Base-by-base conservation (phyloP, 2,797 vertebrate genomes). In the Siniperca obscura region DNA sequence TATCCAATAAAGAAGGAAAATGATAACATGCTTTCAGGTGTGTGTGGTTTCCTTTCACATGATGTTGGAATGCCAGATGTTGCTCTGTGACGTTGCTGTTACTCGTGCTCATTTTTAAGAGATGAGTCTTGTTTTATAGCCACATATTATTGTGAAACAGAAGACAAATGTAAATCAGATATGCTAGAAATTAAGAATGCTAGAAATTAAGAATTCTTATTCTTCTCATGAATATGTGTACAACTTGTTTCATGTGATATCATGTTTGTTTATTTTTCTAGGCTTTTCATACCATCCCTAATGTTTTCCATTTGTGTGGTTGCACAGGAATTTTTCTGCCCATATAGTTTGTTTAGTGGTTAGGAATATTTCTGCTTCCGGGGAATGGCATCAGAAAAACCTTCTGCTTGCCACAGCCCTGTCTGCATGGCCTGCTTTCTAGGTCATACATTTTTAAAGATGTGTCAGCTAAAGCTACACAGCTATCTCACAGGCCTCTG, bases 1-100 rank as follows among this genome's bases (percentile, higher is more conserved):
- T 90, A 86, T 86, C 25, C 70, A 91, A 90, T 91, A 92, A 94
- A 89, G 73, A 82, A 50, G 34, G 16, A 83, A 78, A 78, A 85
- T n/a, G 1, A 25, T 34, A 16, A 19, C 62, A 57, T 7, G 21
- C 16, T 70, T 21, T 70, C 46, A 78, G 8, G 12, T 68, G 48
- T 87, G 48, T 87, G 60, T 88, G 79, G 68, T 84, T 86, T 74
- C 67, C 25, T 82, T 82, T 68, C 0, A 46, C 14, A 12, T 44
- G 38, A 11, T 55, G 36, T 52, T 25, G 13, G 7, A 62, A 5
- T 13, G 8, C 9, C 19, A 25, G 7, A 64, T 71, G n/a, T n/a
- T 70, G 27, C 30, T 44, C 14, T 57, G 13, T 74, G 4, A 30
- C 30, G 3, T 30, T 30, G 30, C 30, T 30, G 30, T 30, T 30